A percentile compares a stretch with the other conserved stretches of the same genome.
Evolutionary conservation across 2,888 invertebrate species (phyloP).

Genomic region (Euspilapteryx auroguttella): DNA sequence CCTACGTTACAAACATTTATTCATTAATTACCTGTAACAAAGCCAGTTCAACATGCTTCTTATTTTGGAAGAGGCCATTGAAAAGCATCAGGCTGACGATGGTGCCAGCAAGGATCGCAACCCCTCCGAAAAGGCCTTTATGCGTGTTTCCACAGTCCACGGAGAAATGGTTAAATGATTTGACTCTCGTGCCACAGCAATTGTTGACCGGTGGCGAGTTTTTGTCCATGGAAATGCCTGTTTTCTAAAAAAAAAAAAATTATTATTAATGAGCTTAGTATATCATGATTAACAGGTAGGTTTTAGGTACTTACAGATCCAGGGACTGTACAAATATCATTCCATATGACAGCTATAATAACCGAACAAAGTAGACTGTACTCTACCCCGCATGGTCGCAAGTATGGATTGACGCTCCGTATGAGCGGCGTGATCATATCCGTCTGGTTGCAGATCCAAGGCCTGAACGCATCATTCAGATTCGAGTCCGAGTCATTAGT

Average conservation of each 20-base stretch:
- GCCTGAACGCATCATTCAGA: constrained; percentile 2
- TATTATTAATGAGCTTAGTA: too few relatives aligned
- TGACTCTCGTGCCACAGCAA: constrained; percentile 23
- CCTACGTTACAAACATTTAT: too few relatives aligned
- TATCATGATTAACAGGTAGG: neutral
- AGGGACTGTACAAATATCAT: constrained; percentile 65
- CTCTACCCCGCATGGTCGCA: constrained; percentile 82
- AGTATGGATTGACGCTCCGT: constrained; percentile 70
- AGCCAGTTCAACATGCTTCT: constrained; percentile 59
- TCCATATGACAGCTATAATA: constrained; percentile 79
- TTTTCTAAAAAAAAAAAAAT: too few relatives aligned
- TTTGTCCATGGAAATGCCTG: constrained; percentile 1
- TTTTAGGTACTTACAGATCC: constrained; percentile 29
- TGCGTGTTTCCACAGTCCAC: constrained; percentile 77
- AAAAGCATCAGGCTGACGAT: constrained; percentile 72
- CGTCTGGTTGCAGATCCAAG: constrained; percentile 41
- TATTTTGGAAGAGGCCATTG: constrained; percentile 64
- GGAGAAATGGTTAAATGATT: constrained; percentile 59
- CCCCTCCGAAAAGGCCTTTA: constrained; percentile 67
- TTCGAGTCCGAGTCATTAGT: neutral
- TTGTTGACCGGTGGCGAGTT: constrained; percentile 10
- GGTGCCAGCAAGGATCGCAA: constrained; percentile 69
- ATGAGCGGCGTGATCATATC: constrained; percentile 65
- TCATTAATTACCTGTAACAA: constrained; percentile 60
- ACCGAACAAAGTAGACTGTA: constrained; percentile 81